Evolutionary conservation across 2,797 vertebrate genomes (phyloP).

Genomic region (Brachymystax lenok): DNA sequence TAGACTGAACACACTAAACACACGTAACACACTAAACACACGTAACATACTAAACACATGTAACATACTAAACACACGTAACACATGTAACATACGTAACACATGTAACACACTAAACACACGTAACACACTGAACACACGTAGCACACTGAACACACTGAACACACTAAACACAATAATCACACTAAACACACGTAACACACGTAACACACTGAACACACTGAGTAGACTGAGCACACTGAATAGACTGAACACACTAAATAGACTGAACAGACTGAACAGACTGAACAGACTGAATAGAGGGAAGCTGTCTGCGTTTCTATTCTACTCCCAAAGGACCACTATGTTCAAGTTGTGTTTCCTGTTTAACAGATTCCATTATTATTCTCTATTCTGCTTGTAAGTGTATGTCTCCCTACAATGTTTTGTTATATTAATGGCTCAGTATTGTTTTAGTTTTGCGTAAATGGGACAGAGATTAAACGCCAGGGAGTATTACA

Average conservation of each 20-base stretch:
- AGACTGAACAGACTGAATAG: neutral
- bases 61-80: accelerated
- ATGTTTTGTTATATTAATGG: neutral
- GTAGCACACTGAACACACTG: accelerated
- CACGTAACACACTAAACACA: neutral
- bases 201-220: too few species aligned
- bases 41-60: accelerated
- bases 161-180: accelerated
- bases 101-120: accelerated
- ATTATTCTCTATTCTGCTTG: neutral
- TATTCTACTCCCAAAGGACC: neutral
- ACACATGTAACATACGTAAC: too few species aligned
- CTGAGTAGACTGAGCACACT: accelerated
- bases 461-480: neutral
- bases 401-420: neutral
- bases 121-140: too few species aligned
- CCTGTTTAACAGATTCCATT: neutral
- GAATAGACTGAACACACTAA: too few species aligned
- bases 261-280: too few species aligned
- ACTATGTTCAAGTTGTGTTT: neutral
- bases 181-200: too few species aligned
- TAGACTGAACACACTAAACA: too few species aligned
- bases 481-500: neutral
- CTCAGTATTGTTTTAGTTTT: neutral
- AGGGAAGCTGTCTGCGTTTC: neutral